Evolutionary conservation across 35 echinoderm and acorn worm genomes (phyloP), one percentile per base, ranked within the genome.

Genomic region (Anneissia japonica): DNA sequence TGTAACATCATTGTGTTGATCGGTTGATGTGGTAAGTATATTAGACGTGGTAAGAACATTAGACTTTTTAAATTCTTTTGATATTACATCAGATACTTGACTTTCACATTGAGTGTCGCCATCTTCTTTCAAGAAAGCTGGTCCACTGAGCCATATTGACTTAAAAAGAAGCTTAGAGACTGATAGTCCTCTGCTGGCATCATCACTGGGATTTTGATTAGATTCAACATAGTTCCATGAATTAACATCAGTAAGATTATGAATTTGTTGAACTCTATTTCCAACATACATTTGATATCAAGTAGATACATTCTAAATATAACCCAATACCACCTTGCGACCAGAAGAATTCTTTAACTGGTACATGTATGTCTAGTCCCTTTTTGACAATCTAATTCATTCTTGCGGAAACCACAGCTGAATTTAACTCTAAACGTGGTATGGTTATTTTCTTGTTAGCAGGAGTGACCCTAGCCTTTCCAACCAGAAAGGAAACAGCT

Each of bases 261-360:
- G 79, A 40, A 81, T 81, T 39, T 81, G 35, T 39, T 81, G 35
- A 6, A 81, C 34, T 81, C 79, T 3, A 30, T 81, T 81, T 10
- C n/a, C 79, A 7, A 81, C 37, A 30, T 30, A 81, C n/a, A 81
- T 39, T 37, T 81, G 79, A 39, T 38, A 81, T 17, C 79, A 37
- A 23, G 35, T 81, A 14, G 79, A 14, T 37, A 30, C 37, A 40
- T 38, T 81, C 35, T 39, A 17, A 26, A 81, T 81, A 26, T 81
- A 81, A 2, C 79, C 79, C 2, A 81, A 37, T 40, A 81, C 79
- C 21, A 81, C 38, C 40, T 81, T 40, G 31, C 36, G 9, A 39
- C n/a, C 37, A 40, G 40, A 38, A 79, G 30, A 32, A 36, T 32
- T 30, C 36, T 7, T 79, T 31, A 32, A 4, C 32, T 21, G 34